These are phyloP conservation scores for Tadarida brasiliensis DNA, from an alignment of 2,797 vertebrate genomes.

Conservation along the genomic window DNA sequence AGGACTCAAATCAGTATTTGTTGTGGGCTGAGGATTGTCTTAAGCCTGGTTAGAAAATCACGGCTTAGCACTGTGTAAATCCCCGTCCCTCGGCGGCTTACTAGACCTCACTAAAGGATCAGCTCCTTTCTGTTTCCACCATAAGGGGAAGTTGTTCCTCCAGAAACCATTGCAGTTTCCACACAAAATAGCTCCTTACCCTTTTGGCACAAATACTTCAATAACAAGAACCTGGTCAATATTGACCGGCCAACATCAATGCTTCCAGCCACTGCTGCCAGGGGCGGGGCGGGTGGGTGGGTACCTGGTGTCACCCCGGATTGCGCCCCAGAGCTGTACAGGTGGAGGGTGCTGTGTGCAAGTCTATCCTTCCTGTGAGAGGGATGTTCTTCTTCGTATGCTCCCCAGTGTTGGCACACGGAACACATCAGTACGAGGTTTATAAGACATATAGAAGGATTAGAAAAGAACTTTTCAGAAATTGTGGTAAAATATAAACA, in stretches of 20 bases:
- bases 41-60: background rate
- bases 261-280: background rate
- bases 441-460: background rate
- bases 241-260: background rate
- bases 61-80: background rate
- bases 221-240: background rate
- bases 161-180: background rate
- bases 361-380: no score
- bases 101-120: background rate
- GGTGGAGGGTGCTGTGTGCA: no score
- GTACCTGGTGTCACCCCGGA: background rate
- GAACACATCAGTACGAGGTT: background rate
- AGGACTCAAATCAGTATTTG: background rate
- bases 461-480: constrained; percentile 1
- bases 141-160: background rate
- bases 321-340: background rate
- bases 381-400: background rate
- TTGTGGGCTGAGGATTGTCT: background rate
- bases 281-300: no score
- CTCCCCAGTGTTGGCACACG: background rate
- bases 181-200: background rate
- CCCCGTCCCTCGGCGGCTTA: background rate
- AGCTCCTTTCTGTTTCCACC: background rate
- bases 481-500: background rate
- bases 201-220: background rate